Evolutionary conservation across 1,140 invertebrate species (phyloP).

Genomic region (Aphaenogaster rudis): DNA sequence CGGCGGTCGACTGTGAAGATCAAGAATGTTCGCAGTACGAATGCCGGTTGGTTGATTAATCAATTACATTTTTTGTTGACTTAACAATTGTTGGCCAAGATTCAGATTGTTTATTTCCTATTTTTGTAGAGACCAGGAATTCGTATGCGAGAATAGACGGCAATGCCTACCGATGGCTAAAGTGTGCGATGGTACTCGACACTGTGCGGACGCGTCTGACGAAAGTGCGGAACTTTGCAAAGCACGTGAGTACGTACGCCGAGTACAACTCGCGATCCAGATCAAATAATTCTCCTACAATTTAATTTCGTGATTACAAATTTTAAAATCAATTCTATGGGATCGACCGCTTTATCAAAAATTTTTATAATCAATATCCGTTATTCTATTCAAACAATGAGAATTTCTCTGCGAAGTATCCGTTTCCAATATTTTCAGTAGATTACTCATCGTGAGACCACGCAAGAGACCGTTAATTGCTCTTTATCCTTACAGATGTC

Average conservation of each 20-base stretch:
- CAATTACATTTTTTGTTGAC: background rate
- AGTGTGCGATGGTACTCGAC: conserved; percentile 89
- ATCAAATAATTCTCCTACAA: conserved; percentile 12
- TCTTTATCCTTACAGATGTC: conserved; percentile 76
- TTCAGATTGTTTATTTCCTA: background rate
- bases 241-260: conserved; percentile 62
- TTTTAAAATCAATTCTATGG: background rate
- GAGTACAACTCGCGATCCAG: conserved; percentile 3
- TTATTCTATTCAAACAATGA: background rate
- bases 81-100: background rate
- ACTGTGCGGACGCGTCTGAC: conserved; percentile 92
- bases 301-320: background rate
- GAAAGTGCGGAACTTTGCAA: conserved; percentile 87
- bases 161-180: conserved; percentile 87
- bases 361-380: background rate
- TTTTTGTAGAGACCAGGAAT: conserved; percentile 70
- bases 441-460: background rate
- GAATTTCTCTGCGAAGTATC: background rate
- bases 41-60: conserved; percentile 70
- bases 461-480: background rate
- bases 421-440: background rate
- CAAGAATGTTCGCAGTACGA: conserved; percentile 64
- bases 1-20: conserved; percentile 68
- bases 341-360: background rate
- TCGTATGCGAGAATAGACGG: conserved; percentile 82